Percentiles rank a stretch among this genome's conserved stretches.
Conservation (phyloP, 2,113 vertebrate species). For the Cryptotis parvus region DNA sequence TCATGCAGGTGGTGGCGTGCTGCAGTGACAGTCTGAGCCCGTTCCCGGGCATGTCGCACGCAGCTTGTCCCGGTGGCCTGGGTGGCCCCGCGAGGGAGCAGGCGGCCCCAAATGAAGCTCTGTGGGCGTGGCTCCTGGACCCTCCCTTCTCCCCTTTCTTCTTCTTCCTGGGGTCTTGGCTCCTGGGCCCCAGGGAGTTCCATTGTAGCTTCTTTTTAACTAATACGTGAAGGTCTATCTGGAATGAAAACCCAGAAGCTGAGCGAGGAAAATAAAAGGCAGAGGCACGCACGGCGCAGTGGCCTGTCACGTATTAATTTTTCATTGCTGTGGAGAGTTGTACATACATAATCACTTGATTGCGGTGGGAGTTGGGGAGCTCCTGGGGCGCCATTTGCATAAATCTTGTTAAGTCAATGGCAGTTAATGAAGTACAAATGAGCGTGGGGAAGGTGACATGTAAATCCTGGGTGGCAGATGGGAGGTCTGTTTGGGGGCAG, state of each 20-base stretch:
- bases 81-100: too few species aligned
- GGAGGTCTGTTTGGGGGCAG: constrained; percentile 91
- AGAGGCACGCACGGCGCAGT: constrained; percentile 84
- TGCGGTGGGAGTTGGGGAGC: constrained; percentile 90
- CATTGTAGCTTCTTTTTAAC: background rate
- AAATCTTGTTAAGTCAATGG: constrained; percentile 95
- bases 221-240: constrained; percentile 65
- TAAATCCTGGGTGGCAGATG: constrained; percentile 93
- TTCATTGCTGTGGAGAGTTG: constrained; percentile 91
- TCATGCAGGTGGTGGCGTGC: too few species aligned
- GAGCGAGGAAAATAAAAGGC: constrained; percentile 86
- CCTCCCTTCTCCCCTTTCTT: background rate
- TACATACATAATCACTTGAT: constrained; percentile 93
- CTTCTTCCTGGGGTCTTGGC: background rate
- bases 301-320: constrained; percentile 91
- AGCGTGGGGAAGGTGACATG: constrained; percentile 94
- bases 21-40: too few species aligned
- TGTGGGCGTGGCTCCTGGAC: fast-evolving
- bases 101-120: too few species aligned
- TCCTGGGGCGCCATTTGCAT: constrained; percentile 93
- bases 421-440: constrained; percentile 96
- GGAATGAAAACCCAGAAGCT: constrained; percentile 65
- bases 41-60: too few species aligned
- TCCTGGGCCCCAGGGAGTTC: background rate
- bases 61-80: too few species aligned